phyloP scores from a whole-genome alignment of 2,797 vertebrate species.

The Chaenodraco wilsoni region DNA sequence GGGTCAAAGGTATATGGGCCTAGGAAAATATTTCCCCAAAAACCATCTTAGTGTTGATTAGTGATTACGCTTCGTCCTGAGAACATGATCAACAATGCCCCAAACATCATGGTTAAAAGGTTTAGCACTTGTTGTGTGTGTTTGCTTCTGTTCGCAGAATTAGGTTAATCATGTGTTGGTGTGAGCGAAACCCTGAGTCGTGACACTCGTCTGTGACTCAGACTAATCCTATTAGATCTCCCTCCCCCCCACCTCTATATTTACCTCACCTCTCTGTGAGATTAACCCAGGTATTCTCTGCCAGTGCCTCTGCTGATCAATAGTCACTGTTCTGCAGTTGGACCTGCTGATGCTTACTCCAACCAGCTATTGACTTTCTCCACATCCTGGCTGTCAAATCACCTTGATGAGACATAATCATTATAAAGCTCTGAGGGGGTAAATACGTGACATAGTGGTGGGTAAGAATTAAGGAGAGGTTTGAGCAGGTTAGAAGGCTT shows the following conservation, averaged over 20 bases:
- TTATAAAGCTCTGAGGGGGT: conserved; percentile 19
- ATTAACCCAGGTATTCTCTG: conserved; percentile 72
- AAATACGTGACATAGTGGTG: conserved; percentile 23
- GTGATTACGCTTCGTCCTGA: not conserved
- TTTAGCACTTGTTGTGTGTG: too few species aligned
- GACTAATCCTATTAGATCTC: conserved; percentile 78
- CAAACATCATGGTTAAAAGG: too few species aligned
- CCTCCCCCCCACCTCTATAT: conserved; percentile 69
- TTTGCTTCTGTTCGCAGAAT: not conserved
- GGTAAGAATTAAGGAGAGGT: not conserved
- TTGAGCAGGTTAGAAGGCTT: conserved; percentile 14
- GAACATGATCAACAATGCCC: not conserved
- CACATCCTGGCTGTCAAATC: conserved; percentile 40
- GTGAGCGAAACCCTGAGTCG: conserved; percentile 31
- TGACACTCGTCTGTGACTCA: conserved; percentile 61
- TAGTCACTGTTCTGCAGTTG: conserved; percentile 55
- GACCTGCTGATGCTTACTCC: conserved; percentile 40
- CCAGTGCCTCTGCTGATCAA: conserved; percentile 59
- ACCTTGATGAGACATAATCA: conserved; percentile 30
- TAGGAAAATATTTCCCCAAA: too few species aligned
- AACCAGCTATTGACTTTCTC: conserved; percentile 47
- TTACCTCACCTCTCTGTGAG: conserved; percentile 66
- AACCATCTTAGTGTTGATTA: not conserved
- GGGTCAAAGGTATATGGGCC: too few species aligned
- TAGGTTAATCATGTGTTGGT: conserved; percentile 17